Conservation (phyloP, 2,888 invertebrate genomes). For the Doris montereyensis region DNA sequence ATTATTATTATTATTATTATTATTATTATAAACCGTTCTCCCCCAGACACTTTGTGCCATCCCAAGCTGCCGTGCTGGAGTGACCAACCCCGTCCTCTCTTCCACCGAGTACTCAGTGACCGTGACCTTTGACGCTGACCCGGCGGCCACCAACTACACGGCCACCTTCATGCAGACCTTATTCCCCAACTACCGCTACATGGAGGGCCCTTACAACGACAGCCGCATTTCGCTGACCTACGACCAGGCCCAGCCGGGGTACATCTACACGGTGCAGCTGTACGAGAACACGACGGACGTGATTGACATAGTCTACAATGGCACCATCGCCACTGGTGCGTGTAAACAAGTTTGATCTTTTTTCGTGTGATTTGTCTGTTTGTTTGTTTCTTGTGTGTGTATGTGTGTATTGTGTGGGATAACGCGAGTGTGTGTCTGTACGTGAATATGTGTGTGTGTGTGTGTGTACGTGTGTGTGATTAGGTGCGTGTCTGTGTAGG, state of each 20-base stretch:
- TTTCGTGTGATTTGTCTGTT: too few species aligned
- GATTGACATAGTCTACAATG: slow-evolving; percentile 37
- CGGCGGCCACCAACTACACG: slow-evolving; percentile 41
- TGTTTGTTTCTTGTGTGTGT: too few species aligned
- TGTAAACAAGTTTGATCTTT: background rate
- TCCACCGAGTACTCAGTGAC: slow-evolving; percentile 41
- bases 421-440: too few species aligned
- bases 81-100: slow-evolving; percentile 9
- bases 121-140: slow-evolving; percentile 31
- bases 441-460: too few species aligned
- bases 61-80: background rate
- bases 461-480: too few species aligned
- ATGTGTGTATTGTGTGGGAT: too few species aligned
- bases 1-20: background rate
- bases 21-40: background rate
- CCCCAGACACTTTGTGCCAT: background rate
- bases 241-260: slow-evolving; percentile 47
- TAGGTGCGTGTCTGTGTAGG: too few species aligned
- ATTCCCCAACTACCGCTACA: slow-evolving; percentile 37
- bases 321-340: slow-evolving; percentile 50
- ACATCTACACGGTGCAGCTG: slow-evolving; percentile 44
- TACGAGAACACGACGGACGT: slow-evolving; percentile 42
- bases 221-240: slow-evolving; percentile 40
- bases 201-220: slow-evolving; percentile 43
- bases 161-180: slow-evolving; percentile 34